Percentiles rank a stretch among this genome's conserved stretches.
phyloP scores from a whole-genome alignment of 2,888 invertebrate species.

The Nephrotoma flavescens region DNA sequence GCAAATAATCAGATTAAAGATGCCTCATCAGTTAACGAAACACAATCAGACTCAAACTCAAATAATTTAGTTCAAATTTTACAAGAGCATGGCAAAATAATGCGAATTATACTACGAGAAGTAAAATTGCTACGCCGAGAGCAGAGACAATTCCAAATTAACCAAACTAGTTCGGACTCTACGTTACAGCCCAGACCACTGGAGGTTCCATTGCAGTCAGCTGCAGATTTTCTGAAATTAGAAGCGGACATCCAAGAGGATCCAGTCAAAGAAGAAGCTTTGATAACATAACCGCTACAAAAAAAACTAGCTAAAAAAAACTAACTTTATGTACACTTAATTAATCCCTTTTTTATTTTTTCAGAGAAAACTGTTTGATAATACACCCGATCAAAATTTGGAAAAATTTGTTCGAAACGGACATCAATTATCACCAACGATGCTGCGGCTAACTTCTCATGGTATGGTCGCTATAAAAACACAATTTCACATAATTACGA shows the following conservation, averaged over 20 bases:
- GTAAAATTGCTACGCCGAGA: too few species aligned
- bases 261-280: too few species aligned
- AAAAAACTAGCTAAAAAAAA: too few species aligned
- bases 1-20: background rate
- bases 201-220: background rate
- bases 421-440: background rate
- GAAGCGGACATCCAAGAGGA: background rate
- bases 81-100: too few species aligned
- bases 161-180: background rate
- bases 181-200: background rate
- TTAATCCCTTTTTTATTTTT: too few species aligned
- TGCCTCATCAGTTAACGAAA: too few species aligned
- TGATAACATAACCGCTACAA: too few species aligned
- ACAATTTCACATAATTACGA: too few species aligned
- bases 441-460: background rate
- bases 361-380: background rate
- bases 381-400: background rate
- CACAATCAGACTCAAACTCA: too few species aligned
- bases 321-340: too few species aligned
- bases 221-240: background rate
- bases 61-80: too few species aligned
- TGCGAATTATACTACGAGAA: too few species aligned
- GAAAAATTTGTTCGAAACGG: background rate
- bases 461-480: background rate
- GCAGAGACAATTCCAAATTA: background rate